Percentiles rank a stretch among this genome's conserved stretches.
Conservation (phyloP, 2,888 invertebrate species). For the Fabriciana adippe region DNA sequence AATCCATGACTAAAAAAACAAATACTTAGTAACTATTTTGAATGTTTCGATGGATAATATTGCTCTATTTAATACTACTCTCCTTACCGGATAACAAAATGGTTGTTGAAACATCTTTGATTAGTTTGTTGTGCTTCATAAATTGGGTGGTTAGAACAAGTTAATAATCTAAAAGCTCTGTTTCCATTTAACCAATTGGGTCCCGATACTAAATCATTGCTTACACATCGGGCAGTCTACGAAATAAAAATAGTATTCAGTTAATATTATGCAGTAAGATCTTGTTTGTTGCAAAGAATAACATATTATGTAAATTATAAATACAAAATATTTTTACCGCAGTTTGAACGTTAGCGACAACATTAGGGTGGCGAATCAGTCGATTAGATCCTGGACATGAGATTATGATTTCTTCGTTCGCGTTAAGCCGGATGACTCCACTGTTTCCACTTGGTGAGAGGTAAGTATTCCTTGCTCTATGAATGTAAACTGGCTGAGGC, state of each 20-base stretch:
- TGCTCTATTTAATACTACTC: not conserved
- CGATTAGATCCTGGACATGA: conserved; percentile 64
- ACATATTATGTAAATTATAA: not conserved
- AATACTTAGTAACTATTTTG: not conserved
- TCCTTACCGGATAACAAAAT: conserved; percentile 65
- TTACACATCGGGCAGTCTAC: conserved; percentile 66
- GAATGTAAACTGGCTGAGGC: conserved; percentile 83
- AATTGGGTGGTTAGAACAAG: conserved; percentile 63
- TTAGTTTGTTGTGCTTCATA: conserved; percentile 67
- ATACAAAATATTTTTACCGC: conserved; percentile 51
- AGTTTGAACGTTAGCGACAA: conserved; percentile 49
- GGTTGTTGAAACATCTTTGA: conserved; percentile 66
- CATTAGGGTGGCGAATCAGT: conserved; percentile 59
- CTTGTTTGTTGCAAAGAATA: too few relatives aligned
- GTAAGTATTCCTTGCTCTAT: conserved; percentile 56
- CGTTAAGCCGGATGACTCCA: conserved; percentile 56
- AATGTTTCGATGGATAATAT: not conserved
- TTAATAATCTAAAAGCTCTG: conserved; percentile 63
- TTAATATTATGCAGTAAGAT: too few relatives aligned
- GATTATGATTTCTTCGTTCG: conserved; percentile 60
- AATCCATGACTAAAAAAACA: conserved; percentile 74
- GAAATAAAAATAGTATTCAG: not conserved
- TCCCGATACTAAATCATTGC: conserved; percentile 56
- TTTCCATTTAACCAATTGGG: conserved; percentile 62
- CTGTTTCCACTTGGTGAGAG: conserved; percentile 58